Conservation (phyloP, 2,113 vertebrate genomes). For the Calidris pygmaea region DNA sequence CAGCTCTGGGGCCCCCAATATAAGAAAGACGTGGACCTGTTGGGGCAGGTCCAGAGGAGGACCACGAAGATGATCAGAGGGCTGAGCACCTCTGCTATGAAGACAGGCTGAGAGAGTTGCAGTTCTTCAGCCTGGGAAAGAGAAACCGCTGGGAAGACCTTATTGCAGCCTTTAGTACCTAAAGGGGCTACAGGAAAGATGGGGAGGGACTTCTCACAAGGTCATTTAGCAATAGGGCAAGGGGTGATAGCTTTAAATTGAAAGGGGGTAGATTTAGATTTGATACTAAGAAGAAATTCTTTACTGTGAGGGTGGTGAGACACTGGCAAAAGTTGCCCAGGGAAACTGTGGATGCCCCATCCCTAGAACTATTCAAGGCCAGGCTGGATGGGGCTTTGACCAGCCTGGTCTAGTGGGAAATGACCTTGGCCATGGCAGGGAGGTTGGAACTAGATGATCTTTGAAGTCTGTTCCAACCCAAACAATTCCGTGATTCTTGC, state of each 20-base stretch:
- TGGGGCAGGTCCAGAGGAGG: background rate
- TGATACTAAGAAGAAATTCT: background rate
- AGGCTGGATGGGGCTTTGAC: background rate
- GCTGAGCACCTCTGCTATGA: background rate
- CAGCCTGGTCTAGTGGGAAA: background rate
- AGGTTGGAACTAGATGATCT: background rate
- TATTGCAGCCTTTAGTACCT: background rate
- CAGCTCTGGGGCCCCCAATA: background rate
- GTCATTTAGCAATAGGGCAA: background rate
- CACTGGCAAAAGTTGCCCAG: background rate
- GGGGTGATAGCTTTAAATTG: background rate
- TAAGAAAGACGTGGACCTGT: background rate
- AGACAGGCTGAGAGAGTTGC: background rate
- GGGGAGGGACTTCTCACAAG: background rate
- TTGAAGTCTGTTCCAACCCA: background rate
- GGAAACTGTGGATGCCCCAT: background rate
- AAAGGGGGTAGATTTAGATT: background rate
- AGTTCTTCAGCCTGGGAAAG: background rate
- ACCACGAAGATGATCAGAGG: background rate
- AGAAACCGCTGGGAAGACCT: background rate
- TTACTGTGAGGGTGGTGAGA: background rate
- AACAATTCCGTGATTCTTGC: background rate
- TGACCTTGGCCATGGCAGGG: background rate
- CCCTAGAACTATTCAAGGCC: background rate
- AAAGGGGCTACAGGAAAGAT: background rate